phyloP scores from a whole-genome alignment of 2,797 vertebrate species.

The Poecilia picta region DNA sequence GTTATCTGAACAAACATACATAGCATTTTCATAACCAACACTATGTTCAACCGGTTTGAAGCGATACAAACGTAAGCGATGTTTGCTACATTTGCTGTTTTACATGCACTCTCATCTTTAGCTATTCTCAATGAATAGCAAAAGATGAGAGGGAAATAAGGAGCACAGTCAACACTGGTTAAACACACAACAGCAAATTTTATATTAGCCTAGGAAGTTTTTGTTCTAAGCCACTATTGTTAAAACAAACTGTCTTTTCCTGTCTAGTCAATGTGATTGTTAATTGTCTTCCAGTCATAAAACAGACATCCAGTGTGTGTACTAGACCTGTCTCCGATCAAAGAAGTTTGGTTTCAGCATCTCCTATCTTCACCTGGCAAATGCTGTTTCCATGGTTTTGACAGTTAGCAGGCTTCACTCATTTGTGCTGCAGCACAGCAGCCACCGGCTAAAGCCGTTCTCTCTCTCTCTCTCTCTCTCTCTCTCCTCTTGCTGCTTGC shows the following conservation, averaged over 20 bases:
- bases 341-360: conserved; percentile 50
- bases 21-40: background rate
- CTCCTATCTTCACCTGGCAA: conserved; percentile 58
- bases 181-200: conserved; percentile 15
- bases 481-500: conserved; percentile 22
- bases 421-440: conserved; percentile 47
- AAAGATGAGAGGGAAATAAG: background rate
- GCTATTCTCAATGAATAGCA: background rate
- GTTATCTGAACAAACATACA: background rate
- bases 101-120: background rate
- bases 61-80: background rate
- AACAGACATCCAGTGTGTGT: conserved; percentile 7
- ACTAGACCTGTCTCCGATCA: conserved; percentile 41
- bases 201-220: conserved; percentile 13
- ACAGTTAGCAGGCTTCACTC: conserved; percentile 68
- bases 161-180: background rate
- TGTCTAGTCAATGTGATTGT: conserved; percentile 27
- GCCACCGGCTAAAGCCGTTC: conserved; percentile 24
- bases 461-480: conserved; percentile 31
- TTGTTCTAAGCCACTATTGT: conserved; percentile 29
- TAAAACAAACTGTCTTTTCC: conserved; percentile 40
- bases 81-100: background rate
- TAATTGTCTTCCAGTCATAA: conserved; percentile 31
- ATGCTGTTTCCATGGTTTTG: conserved; percentile 76
- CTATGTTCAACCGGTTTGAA: background rate